Percentiles rank a stretch among this genome's conserved stretches.
Evolutionary conservation across 2,888 invertebrate species (phyloP).

Genomic region (Ormyrus rosae): DNA sequence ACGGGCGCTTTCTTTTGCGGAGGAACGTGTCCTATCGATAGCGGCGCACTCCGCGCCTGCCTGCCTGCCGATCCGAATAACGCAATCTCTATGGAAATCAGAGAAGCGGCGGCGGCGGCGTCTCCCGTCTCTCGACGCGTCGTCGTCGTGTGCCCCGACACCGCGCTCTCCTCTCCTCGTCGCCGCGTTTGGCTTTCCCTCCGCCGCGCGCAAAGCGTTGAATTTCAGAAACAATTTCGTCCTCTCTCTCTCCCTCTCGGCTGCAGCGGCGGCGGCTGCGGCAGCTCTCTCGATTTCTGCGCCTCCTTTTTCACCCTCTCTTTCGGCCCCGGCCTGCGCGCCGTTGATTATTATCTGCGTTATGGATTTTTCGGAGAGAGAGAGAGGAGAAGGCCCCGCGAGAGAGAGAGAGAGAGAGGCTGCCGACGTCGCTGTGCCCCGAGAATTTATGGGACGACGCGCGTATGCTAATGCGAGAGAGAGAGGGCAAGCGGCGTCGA

Average conservation of each 20-base stretch:
- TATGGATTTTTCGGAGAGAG: slow-evolving; percentile 28
- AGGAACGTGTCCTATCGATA: slow-evolving; percentile 50
- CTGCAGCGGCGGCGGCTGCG: neutral
- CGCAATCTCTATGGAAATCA: slow-evolving; percentile 54
- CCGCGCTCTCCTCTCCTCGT: neutral
- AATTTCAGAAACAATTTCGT: slow-evolving; percentile 48
- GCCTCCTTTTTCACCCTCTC: slow-evolving; percentile 3
- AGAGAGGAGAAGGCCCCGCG: slow-evolving; percentile 18
- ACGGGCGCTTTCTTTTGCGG: slow-evolving; percentile 27
- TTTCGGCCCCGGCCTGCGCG: neutral
- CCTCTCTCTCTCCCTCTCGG: neutral
- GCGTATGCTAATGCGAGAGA: slow-evolving; percentile 33
- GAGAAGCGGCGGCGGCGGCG: slow-evolving; percentile 29
- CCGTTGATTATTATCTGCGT: slow-evolving; percentile 41
- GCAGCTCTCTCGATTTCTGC: neutral
- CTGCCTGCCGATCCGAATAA: slow-evolving; percentile 40
- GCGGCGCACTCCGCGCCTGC: slow-evolving; percentile 8
- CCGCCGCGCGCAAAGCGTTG: neutral
- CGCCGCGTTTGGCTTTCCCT: slow-evolving; percentile 18
- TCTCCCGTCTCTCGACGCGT: slow-evolving; percentile 18
- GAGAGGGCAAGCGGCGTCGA: neutral
- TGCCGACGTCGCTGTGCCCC: neutral
- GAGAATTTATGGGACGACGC: slow-evolving; percentile 28
- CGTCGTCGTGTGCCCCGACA: neutral
- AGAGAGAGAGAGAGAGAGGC: neutral